Conservation (phyloP, 1,140 invertebrate species). For the Panagrolaimus sp. region DNA sequence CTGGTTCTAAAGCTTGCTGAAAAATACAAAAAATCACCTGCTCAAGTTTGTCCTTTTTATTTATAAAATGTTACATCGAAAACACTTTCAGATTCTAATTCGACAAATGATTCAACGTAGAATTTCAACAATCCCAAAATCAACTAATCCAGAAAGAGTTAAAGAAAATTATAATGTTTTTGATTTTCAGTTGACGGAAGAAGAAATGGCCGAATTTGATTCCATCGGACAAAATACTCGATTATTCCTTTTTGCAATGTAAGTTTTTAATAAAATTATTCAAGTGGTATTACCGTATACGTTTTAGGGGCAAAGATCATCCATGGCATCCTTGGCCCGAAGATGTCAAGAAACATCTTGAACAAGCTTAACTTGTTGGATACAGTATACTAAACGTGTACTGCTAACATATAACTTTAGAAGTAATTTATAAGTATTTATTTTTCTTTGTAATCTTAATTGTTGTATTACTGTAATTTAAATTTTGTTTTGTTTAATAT, state of each 20-base stretch:
- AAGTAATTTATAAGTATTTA: too few relatives aligned
- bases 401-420: too few relatives aligned
- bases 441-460: too few relatives aligned
- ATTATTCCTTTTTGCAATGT: conserved; percentile 13
- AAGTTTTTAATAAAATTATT: neutral
- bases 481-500: too few relatives aligned
- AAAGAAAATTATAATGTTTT: conserved; percentile 52
- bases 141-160: conserved; percentile 56
- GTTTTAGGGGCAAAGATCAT: conserved; percentile 10
- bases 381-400: too few relatives aligned
- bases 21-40: conserved; percentile 65
- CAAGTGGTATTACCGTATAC: neutral
- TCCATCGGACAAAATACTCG: conserved; percentile 8
- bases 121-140: conserved; percentile 61
- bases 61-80: neutral
- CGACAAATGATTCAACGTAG: conserved; percentile 44
- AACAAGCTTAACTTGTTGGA: conserved; percentile 19
- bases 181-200: conserved; percentile 27
- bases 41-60: conserved; percentile 61
- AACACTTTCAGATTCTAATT: conserved; percentile 56
- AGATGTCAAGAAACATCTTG: neutral
- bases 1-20: conserved; percentile 65
- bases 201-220: conserved; percentile 11
- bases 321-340: conserved; percentile 5
- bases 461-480: too few relatives aligned